Evolutionary conservation across 2,113 vertebrate genomes (phyloP), one percentile per base, ranked within the genome.

Genomic region (Elephantulus edwardii): DNA sequence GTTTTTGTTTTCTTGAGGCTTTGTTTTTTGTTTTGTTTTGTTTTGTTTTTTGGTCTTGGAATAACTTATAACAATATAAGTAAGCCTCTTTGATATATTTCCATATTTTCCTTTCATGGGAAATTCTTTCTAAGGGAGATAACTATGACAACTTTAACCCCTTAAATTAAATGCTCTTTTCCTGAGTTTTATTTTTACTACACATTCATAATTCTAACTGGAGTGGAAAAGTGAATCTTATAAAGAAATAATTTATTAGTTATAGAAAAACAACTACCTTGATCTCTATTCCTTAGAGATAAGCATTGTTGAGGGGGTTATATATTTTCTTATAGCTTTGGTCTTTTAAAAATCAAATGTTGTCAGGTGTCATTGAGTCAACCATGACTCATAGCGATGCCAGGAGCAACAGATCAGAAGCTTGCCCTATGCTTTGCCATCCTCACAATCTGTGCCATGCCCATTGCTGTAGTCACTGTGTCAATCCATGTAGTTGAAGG

Each of bases 51-150:
- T 60, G 92, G 88, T 9, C 10, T 4, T 12, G 78, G 89, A 91
- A 86, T 82, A 62, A 24, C 81, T 89, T 86, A 72, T 90, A 87
- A 60, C 52, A 40, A 6, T 94, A 90, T 64, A 78, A 91, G 71
- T 91, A 35, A 26, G 2, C 42, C 40, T 86, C 71, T 85, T 42
- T 80, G 20, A 58, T 62, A 20, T 62, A 60, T 66, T 83, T 79
- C 38, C 14, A 46, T 38, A 26, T 44, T 85, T 88, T 71, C 30
- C 16, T 70, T 52, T 86, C 48, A 17, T 75, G 56, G 22, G 42
- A 75, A 87, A 40, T 78, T 78, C 56, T 79, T 42, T 38, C 40
- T 6, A 8, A 44, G 68, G 52, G 64, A 52, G n/a, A 80, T 14
- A 66, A 8, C 80, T 86, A n/a, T 13, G 48, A 66, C 17, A 89